These are phyloP conservation scores for Gila robusta DNA, from an alignment of 2,797 vertebrate genomes.

Conservation along the genomic window DNA sequence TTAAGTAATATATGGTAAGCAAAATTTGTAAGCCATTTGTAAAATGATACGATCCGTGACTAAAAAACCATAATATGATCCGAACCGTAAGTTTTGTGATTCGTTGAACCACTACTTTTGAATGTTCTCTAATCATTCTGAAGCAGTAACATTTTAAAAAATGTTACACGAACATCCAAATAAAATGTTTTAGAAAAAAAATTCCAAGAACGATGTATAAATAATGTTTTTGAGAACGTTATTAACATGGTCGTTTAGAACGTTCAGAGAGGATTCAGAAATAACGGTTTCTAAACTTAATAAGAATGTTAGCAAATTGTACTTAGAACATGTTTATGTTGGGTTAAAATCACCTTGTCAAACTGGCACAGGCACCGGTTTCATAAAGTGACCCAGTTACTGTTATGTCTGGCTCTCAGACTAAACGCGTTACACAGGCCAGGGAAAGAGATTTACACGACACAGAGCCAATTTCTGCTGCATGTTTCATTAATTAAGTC, in stretches of 20 bases:
- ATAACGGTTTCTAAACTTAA: not conserved
- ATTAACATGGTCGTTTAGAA: not conserved
- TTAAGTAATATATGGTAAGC: too few species aligned
- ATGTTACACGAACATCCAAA: too few species aligned
- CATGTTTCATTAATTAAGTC: constrained; percentile 52
- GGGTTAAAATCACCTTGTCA: not conserved
- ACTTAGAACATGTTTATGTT: not conserved
- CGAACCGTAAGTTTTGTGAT: too few species aligned
- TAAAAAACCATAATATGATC: too few species aligned
- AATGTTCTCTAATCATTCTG: too few species aligned
- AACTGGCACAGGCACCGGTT: not conserved
- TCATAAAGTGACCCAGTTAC: not conserved
- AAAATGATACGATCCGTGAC: too few species aligned
- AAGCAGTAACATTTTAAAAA: too few species aligned
- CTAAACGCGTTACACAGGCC: constrained; percentile 39
- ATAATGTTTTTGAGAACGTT: too few species aligned
- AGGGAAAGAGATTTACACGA: constrained; percentile 33
- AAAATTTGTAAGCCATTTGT: too few species aligned
- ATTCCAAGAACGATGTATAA: too few species aligned
- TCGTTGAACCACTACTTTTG: too few species aligned
- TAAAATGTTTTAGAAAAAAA: too few species aligned
- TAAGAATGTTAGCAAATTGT: not conserved
- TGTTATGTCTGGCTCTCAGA: constrained; percentile 31
- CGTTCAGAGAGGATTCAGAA: not conserved
- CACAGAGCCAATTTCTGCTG: constrained; percentile 43